Base-by-base conservation (phyloP, 2,113 vertebrate genomes). In the Callorhinus ursinus region DNA sequence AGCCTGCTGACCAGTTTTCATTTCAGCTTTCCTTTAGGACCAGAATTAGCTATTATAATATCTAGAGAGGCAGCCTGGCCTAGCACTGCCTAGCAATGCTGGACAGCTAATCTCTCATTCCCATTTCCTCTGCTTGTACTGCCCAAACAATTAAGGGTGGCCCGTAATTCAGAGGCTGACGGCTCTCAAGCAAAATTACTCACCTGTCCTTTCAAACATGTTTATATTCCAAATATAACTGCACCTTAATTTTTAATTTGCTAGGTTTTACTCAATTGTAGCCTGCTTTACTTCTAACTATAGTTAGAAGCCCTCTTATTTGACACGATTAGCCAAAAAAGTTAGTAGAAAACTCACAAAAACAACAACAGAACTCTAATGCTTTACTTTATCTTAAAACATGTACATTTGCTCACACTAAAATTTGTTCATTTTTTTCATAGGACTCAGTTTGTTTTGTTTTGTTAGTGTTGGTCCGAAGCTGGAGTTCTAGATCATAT, bases 331-430 rank as follows among this genome's bases (percentile, higher is more conserved):
- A 90, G 71, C 77, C 4, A 28, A 72, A 91, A 57, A 42, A 69
- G 4, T 76, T 3, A 11, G 51, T 53, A 24, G 28, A 36, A 28
- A 72, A 79, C 42, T 26, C 13, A 71, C 18, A 79, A 61, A 65
- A 46, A 79, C 11, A 24, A 21, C 8, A 39, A 61, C 72, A 61
- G 39, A 26, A 7, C 5, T 55, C 42, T n/a, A 96, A 59, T 71
- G 9, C 53, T 91, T 91, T 57, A 24, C 71, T 86, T 81, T 72
- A 65, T 82, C 59, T 90, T 74, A 91, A 91, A 90, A 53, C 57
- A 39, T 67, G 19, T 83, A 19, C 33, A 69, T 69, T 67, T 87
- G 36, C 80, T 82, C 33, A 81, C 31, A 59, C 28, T 95, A 72
- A 90, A 28, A 49, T 46, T 19, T 72, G 39, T 31, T 82, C 28